Percentiles rank a stretch among this genome's conserved stretches.
Conservation (phyloP, 2,797 vertebrate species). For the Salmo trutta region DNA sequence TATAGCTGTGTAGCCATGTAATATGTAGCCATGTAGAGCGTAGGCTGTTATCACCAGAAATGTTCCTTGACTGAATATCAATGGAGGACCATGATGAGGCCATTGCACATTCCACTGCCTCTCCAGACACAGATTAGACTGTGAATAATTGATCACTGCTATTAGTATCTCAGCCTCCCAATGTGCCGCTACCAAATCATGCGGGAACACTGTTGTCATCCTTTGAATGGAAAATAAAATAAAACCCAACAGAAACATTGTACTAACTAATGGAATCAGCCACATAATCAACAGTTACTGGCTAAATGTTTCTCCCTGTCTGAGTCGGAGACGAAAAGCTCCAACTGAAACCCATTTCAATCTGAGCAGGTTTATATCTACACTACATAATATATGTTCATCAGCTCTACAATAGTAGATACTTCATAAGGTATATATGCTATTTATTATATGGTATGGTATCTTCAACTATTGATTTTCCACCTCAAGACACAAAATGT, state of each 20-base stretch:
- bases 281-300: neutral
- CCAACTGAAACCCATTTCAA: neutral
- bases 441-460: neutral
- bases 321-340: neutral
- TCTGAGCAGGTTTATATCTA: neutral
- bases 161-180: slow-evolving; percentile 53
- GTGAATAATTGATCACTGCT: slow-evolving; percentile 71
- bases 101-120: slow-evolving; percentile 38
- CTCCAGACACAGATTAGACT: slow-evolving; percentile 64
- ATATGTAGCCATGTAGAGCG: neutral
- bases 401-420: neutral
- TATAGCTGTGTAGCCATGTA: too few species aligned
- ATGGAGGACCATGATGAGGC: slow-evolving; percentile 32
- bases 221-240: neutral
- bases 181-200: slow-evolving; percentile 32
- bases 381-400: neutral
- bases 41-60: neutral
- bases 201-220: slow-evolving; percentile 18
- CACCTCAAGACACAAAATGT: neutral
- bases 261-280: neutral
- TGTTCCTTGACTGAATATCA: neutral
- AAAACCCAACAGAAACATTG: neutral
- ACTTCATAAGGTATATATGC: neutral
- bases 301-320: neutral
- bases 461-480: neutral